Base-by-base conservation (phyloP, 1,140 invertebrate genomes). In the Lethocerus indicus region DNA sequence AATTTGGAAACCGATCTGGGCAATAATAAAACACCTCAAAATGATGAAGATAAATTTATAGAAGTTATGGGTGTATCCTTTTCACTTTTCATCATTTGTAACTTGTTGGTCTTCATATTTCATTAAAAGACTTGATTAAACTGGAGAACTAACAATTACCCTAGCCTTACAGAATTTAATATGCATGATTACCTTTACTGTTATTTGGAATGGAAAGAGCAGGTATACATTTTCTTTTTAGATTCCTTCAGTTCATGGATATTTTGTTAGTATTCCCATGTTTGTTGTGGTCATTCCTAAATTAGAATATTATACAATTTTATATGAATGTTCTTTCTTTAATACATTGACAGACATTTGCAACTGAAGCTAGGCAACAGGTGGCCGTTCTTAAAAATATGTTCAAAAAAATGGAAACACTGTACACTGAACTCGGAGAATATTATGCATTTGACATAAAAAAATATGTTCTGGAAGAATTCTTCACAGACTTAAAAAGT, bases 401-500 rank as follows among this genome's bases (percentile, higher is more conserved):
- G 92, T 87, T 83, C 61, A 81, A 83, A 56, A 91, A 94, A 63
- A 91, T 97, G 83, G 87, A 91, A 52, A 73, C 70, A 24, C 60
- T 91, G 0, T 98, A 86, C 66, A 73, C 72, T 20, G 81, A 85
- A 42, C 67, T 96, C 9, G 78, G 87, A 0, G 90, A 94, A 61
- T 97, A 85, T 64, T 97, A 81, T 65, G 75, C 81, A 2, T 98
- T 98, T 67, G 93, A 98, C 61, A 79, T 82, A 14, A 79, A 79
- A 54, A 97, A 97, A 64, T 98, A 96, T 61, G 80, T 82, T 0
- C 76, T 96, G 47, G 93, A 97, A 59, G 93, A 98, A 63, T 96
- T 97, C 69, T 96, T 98, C 64, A 74, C 73, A 0, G 94, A 98
- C 61, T 76, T 98, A 40, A 96, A 95, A 68, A 82, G 77, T 1